A percentile compares a stretch with the other conserved stretches of the same genome.
Evolutionary conservation across 2,888 invertebrate species (phyloP).

Genomic region (Patella depressa): DNA sequence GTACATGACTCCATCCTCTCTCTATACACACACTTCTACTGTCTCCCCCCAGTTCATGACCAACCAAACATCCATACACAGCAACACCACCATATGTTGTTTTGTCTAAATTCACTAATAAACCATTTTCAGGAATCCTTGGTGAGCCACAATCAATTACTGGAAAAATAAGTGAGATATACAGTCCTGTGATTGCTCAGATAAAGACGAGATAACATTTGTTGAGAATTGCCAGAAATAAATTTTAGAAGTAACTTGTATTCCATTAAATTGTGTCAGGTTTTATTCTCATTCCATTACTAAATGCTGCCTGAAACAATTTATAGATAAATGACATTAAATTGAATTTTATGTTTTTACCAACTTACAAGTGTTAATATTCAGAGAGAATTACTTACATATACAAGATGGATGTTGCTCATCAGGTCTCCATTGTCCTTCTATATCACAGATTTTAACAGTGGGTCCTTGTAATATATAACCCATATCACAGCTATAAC

Average conservation of each 20-base stretch:
- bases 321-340: too few species aligned
- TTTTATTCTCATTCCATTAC: too few species aligned
- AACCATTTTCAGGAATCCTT: constrained; percentile 39
- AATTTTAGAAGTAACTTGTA: too few species aligned
- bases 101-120: constrained; percentile 45
- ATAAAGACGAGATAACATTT: too few species aligned
- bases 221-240: too few species aligned
- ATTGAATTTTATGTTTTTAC: too few species aligned
- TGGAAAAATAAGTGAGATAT: constrained; percentile 32
- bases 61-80: constrained; percentile 49
- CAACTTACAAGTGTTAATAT: too few species aligned
- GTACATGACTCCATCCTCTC: constrained; percentile 48
- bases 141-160: constrained; percentile 57
- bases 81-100: constrained; percentile 48
- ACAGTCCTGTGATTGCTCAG: not conserved
- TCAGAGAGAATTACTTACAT: constrained; percentile 39
- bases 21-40: constrained; percentile 40
- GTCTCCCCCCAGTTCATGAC: constrained; percentile 42
- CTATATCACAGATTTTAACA: constrained; percentile 52
- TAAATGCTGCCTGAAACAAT: too few species aligned
- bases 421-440: constrained; percentile 49
- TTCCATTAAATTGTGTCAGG: too few species aligned
- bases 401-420: constrained; percentile 45
- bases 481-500: constrained; percentile 54
- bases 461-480: constrained; percentile 46